These are phyloP conservation scores for Syndactyla subalaris DNA, from an alignment of 2,797 vertebrate genomes.

Conservation along the genomic window DNA sequence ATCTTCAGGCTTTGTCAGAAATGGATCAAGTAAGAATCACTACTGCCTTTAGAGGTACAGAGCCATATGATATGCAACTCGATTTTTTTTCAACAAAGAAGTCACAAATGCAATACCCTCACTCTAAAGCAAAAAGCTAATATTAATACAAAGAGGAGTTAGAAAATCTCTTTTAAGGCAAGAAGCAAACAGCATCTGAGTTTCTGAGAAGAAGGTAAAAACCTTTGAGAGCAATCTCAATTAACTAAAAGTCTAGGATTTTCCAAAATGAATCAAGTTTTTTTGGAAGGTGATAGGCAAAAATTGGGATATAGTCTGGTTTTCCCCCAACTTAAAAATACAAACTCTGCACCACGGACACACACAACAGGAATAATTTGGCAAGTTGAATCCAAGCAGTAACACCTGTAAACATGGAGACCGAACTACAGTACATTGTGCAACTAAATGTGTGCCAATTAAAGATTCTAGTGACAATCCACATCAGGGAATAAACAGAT, in stretches of 20 bases:
- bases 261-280: background rate
- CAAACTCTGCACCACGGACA: background rate
- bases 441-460: background rate
- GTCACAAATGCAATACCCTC: background rate
- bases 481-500: background rate
- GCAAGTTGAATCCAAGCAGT: background rate
- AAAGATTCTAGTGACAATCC: background rate
- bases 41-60: background rate
- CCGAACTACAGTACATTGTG: background rate
- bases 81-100: background rate
- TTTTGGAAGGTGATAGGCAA: background rate
- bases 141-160: background rate
- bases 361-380: background rate
- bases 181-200: background rate
- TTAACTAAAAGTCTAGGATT: background rate
- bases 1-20: background rate
- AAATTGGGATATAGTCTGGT: background rate
- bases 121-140: background rate
- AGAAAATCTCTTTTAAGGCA: background rate
- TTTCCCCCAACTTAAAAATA: background rate
- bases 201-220: background rate
- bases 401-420: background rate
- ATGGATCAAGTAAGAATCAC: background rate
- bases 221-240: background rate
- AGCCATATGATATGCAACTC: rapidly evolving